These are phyloP conservation scores for Philaethria dido DNA, from an alignment of 2,888 invertebrate genomes.

Conservation along the genomic window DNA sequence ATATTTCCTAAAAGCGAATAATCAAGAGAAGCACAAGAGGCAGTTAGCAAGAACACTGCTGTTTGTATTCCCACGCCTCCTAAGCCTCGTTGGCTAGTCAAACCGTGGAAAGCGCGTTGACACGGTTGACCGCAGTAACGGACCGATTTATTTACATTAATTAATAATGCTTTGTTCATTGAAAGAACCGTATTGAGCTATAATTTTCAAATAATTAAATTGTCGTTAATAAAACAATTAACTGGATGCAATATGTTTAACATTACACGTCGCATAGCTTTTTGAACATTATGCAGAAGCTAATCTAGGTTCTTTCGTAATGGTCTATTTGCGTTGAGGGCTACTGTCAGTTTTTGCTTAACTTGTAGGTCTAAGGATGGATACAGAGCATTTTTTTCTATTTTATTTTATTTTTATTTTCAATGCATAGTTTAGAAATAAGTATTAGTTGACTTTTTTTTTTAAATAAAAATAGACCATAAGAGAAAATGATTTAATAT, in stretches of 20 bases:
- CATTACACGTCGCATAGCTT: background rate
- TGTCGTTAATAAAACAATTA: background rate
- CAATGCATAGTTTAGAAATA: too few species aligned
- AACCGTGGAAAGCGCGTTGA: constrained; percentile 52
- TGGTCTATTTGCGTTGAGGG: too few species aligned
- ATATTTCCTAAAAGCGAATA: background rate
- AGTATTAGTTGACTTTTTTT: too few species aligned
- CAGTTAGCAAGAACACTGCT: constrained; percentile 67
- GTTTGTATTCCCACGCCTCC: constrained; percentile 77
- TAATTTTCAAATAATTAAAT: constrained; percentile 1
- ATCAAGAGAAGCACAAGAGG: constrained; percentile 56
- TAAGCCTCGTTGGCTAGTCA: constrained; percentile 57
- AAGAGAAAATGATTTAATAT: too few species aligned
- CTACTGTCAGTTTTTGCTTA: too few species aligned
- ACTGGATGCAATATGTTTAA: background rate
- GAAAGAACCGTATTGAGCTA: constrained; percentile 4
- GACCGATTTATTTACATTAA: constrained; percentile 28
- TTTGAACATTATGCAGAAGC: too few species aligned
- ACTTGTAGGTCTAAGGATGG: too few species aligned
- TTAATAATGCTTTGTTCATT: constrained; percentile 15
- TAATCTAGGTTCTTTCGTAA: too few species aligned
- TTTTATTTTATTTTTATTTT: too few species aligned
- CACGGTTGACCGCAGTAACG: constrained; percentile 53
- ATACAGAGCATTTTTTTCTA: too few species aligned
- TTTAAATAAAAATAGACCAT: too few species aligned